phyloP scores from a whole-genome alignment of 2,113 vertebrate genomes.

The Turdus rufiventris region DNA sequence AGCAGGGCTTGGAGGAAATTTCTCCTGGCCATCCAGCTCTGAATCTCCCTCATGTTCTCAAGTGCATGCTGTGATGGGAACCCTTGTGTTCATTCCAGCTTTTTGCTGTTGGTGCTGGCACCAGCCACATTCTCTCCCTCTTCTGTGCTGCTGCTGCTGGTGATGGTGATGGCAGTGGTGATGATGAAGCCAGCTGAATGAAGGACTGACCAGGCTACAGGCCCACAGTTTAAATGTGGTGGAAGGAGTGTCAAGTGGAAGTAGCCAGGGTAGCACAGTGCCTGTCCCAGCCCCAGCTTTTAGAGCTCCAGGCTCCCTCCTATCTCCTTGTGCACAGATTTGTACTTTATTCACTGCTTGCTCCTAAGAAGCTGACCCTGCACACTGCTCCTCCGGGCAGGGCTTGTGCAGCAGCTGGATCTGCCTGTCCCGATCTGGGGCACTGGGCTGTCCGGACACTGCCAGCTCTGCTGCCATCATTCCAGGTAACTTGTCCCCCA shows the following conservation, averaged over 20 bases:
- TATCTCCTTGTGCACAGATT: not conserved
- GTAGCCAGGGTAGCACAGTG: not conserved
- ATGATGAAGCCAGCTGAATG: not conserved
- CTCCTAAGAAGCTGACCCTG: not conserved
- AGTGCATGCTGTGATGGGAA: rapidly evolving
- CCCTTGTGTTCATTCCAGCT: not conserved
- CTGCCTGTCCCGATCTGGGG: not conserved
- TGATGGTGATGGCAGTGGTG: not conserved
- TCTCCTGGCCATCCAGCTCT: not conserved
- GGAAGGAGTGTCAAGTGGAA: not conserved
- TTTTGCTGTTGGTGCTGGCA: not conserved
- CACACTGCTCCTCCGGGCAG: not conserved
- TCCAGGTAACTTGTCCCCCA: not conserved
- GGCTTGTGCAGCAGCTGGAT: not conserved
- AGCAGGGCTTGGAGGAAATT: not conserved
- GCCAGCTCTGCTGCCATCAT: not conserved
- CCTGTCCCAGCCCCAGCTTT: not conserved
- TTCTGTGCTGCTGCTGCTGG: not conserved
- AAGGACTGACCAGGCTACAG: not conserved
- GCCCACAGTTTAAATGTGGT: rapidly evolving
- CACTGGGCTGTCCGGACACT: not conserved
- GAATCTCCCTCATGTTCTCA: not conserved
- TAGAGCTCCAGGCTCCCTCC: not conserved
- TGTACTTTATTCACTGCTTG: not conserved
- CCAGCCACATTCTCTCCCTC: rapidly evolving